Percentiles rank a stretch among this genome's conserved stretches.
phyloP scores from a whole-genome alignment of 1,140 invertebrate genomes.

The Eumeta japonica region DNA sequence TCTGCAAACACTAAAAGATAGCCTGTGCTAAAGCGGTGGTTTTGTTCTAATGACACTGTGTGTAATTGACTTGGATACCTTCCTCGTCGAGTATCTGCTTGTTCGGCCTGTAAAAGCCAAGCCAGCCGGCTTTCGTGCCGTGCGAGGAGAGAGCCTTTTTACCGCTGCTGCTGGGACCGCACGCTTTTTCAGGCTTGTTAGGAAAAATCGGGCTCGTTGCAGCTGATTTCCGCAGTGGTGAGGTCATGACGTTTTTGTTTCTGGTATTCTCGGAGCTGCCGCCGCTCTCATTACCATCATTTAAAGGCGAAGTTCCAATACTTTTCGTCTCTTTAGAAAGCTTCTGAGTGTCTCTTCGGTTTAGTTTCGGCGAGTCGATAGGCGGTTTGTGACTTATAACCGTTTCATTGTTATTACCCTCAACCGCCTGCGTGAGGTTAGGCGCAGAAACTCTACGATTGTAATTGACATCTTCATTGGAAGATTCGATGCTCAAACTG shows the following conservation, averaged over 20 bases:
- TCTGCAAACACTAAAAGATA: too few species aligned
- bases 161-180: conserved; percentile 12
- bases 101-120: conserved; percentile 16
- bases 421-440: conserved; percentile 14
- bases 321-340: conserved; percentile 20
- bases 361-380: background rate
- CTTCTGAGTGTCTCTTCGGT: too few species aligned
- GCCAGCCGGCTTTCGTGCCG: conserved; percentile 24
- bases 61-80: conserved; percentile 13
- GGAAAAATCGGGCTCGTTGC: conserved; percentile 25
- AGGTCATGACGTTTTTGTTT: conserved; percentile 20
- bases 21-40: background rate
- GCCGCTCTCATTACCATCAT: conserved; percentile 10
- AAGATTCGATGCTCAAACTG: conserved; percentile 48
- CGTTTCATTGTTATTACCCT: conserved; percentile 1
- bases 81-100: conserved; percentile 16
- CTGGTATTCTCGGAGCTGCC: background rate
- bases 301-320: conserved; percentile 32
- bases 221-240: conserved; percentile 27
- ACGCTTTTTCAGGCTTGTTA: background rate
- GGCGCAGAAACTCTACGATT: conserved; percentile 30
- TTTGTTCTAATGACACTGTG: background rate
- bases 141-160: conserved; percentile 22
- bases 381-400: background rate
- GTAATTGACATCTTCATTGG: conserved; percentile 28